Base-by-base conservation (phyloP, 2,113 vertebrate species). In the Myocastor coypus region DNA sequence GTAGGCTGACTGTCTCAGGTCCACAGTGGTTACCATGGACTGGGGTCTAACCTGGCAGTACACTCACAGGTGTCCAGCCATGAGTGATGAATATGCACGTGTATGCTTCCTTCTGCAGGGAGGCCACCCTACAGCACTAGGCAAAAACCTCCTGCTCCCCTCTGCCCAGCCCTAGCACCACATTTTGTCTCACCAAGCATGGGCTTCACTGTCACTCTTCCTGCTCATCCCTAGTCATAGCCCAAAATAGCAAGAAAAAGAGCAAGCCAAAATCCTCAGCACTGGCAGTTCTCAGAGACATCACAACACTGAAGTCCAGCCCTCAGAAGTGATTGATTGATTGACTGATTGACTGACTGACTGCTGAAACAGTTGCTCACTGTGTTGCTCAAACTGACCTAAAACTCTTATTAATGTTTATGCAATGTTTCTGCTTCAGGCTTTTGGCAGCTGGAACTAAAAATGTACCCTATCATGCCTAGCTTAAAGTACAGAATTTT, bases 21-120 rank as follows among this genome's bases (percentile, higher is more conserved):
- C 40, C 12, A 46, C 4, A 2, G 37, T 1, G 26, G 50, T 28
- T 42, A 13, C 37, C 17, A 69, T 26, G 42, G 1, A 3, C 32
- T 1, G 59, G 55, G 46, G 28, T 66, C 83, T 10, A n/a, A 71
- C 5, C 63, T 13, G 37, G 64, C 12, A 64, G 42, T 2, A 5
- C 59, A 86, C 8, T 16, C 34, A 13, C 28, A 10, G 26, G 12
- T 55, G 22, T 3, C 20, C 37, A 0, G 1, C 1, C 3, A 19
- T 32, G 5, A 90, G 80, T 19, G 4, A 1, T 50, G 19, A 66
- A 59, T 0, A 4, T 2, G 46, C 2, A 63, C 81, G 40, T 8
- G 19, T 26, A 19, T 13, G 5, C 17, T 19, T 59, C 52, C 57
- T 64, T 37, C 61, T 42, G 12, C 46, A 75, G 42, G 52, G 59